phyloP scores from a whole-genome alignment of 2,797 vertebrate genomes.

The Eptatretus atami region DNA sequence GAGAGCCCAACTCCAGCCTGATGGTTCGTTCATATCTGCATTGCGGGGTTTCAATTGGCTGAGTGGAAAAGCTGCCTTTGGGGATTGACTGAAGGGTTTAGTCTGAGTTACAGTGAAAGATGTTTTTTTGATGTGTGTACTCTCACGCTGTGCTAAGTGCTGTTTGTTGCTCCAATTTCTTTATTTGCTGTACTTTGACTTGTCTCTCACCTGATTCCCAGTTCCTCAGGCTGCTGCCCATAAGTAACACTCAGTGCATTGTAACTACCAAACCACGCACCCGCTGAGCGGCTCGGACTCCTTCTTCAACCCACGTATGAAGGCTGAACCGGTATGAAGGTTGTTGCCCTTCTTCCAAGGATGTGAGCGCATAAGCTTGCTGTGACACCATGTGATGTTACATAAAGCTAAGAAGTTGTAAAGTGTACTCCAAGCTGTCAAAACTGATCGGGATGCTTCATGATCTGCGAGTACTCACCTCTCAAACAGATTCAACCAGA shows the following conservation, averaged over 20 bases:
- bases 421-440: too few relatives aligned
- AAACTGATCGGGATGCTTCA: too few relatives aligned
- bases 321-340: slow-evolving; percentile 45
- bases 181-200: neutral
- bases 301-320: slow-evolving; percentile 96
- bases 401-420: too few relatives aligned
- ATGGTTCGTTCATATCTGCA: slow-evolving; percentile 15
- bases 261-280: slow-evolving; percentile 59
- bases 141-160: neutral
- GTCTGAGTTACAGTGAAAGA: neutral
- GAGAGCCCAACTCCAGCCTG: slow-evolving; percentile 40
- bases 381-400: too few relatives aligned
- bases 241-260: slow-evolving; percentile 49
- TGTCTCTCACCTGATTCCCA: slow-evolving; percentile 12
- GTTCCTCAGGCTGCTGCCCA: slow-evolving; percentile 34
- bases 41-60: too few relatives aligned
- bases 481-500: too few relatives aligned
- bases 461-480: too few relatives aligned
- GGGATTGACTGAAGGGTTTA: neutral
- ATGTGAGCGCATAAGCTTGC: too few relatives aligned
- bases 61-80: neutral
- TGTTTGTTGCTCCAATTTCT: neutral
- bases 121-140: neutral
- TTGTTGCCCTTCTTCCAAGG: too few relatives aligned
- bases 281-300: slow-evolving; percentile 73